Base-by-base conservation (phyloP, 2,888 invertebrate species). In the Congeria kusceri region DNA sequence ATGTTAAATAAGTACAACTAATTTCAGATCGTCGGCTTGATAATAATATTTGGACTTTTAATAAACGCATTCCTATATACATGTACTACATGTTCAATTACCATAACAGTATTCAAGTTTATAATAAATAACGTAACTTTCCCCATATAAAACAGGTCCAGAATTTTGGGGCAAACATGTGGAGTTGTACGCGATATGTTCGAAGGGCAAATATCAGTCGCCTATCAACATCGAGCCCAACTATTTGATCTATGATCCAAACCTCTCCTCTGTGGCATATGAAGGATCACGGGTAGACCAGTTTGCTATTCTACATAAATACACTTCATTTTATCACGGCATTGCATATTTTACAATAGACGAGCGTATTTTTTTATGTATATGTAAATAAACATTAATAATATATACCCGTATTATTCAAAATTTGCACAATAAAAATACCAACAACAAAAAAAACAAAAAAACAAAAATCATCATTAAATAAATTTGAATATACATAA, bases 91-190 rank as follows among this genome's bases (percentile, higher is more conserved):
- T 59, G 1, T 25, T 59, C 2, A 27, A 27, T 27, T 1, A 15
- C 9, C 5, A 1, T 27, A 3, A 27, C 1, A 59, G 1, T 13
- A 39, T 4, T 44, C 3, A 32, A 9, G 32, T 3, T 39, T 18
- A 1, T 39, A 39, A 7, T 5, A 56, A 2, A 27, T 56, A 23
- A 18, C 11, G 1, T 1, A 56, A 4, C 5, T 59, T 39, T 27
- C 23, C 20, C 2, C 18, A 13, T 56, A 13, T 20, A 47, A 95
- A 95, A 2, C 95, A 98, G 99, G 99, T 94, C 98, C 99, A 71
- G 97, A 97, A 81, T 99, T 98, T 94, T 99, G 99, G 99, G 99
- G 99, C 79, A 95, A 98, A 87, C 97, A 99, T 94, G 98, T 99
- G 95, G 98, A 98, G 63, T 98, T 99, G 93, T 99, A 99, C 99